Conservation (phyloP, 2,888 invertebrate genomes). For the Nemoura dubitans region DNA sequence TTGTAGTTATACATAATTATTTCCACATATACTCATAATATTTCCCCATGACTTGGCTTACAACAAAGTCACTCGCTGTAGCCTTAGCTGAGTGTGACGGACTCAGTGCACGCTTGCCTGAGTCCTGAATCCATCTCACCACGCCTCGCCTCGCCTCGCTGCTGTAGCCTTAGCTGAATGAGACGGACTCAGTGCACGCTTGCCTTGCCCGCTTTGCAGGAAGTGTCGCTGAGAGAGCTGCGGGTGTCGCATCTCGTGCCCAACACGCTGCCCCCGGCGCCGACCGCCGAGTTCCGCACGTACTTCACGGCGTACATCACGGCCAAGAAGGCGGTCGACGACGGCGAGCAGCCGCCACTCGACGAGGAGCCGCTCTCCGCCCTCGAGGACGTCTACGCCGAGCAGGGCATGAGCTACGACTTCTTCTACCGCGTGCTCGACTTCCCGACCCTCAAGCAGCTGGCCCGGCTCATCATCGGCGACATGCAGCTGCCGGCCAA, state of each 20-base stretch:
- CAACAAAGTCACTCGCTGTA: too few species aligned
- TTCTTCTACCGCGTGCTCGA: conserved; percentile 68
- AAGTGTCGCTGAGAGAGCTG: conserved; percentile 55
- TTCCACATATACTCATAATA: too few species aligned
- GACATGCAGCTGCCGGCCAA: conserved; percentile 59
- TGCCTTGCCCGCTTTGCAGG: conserved; percentile 54
- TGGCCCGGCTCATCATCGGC: conserved; percentile 64
- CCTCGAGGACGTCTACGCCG: conserved; percentile 68
- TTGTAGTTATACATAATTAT: too few species aligned
- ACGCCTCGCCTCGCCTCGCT: too few species aligned
- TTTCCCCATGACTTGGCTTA: too few species aligned
- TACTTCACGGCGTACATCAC: conserved; percentile 68
- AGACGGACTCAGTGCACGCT: too few species aligned
- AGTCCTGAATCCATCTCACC: too few species aligned
- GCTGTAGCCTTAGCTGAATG: too few species aligned
- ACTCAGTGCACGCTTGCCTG: too few species aligned
- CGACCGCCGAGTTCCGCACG: conserved; percentile 62
- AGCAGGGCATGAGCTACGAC: conserved; percentile 67
- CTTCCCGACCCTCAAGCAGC: conserved; percentile 63
- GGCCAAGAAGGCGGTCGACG: conserved; percentile 57
- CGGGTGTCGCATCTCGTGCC: conserved; percentile 64
- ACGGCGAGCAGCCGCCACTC: conserved; percentile 60
- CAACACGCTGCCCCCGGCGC: conserved; percentile 62
- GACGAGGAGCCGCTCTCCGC: conserved; percentile 62
- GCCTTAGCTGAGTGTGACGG: too few species aligned